These are phyloP conservation scores for Sinosuthora webbiana DNA, from an alignment of 2,113 vertebrate species.

Conservation along the genomic window DNA sequence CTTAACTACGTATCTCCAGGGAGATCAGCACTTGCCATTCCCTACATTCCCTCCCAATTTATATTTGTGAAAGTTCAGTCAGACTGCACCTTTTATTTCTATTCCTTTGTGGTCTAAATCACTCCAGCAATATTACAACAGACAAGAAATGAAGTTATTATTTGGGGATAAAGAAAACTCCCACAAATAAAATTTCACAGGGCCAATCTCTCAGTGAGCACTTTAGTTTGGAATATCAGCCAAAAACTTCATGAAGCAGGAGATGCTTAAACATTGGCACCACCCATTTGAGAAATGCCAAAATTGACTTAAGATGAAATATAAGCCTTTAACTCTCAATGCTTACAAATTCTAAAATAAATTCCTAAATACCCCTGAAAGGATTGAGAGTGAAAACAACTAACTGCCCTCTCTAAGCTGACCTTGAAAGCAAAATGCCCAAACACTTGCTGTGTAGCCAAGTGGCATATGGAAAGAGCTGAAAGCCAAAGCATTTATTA, in stretches of 20 bases:
- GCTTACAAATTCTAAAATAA: neutral
- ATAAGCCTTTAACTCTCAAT: neutral
- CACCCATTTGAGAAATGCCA: neutral
- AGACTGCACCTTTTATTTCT: neutral
- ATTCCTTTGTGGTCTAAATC: neutral
- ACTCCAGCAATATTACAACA: neutral
- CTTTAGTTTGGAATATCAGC: neutral
- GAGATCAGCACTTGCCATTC: neutral
- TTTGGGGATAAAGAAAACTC: neutral
- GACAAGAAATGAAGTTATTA: neutral
- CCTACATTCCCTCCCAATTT: neutral
- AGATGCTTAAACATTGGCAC: neutral
- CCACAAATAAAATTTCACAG: neutral
- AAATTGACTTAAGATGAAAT: neutral
- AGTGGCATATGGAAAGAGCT: constrained; percentile 13
- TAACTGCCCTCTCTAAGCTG: neutral
- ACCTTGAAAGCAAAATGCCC: constrained; percentile 46
- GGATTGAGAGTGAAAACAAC: neutral
- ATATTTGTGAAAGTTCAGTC: neutral
- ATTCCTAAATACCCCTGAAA: neutral
- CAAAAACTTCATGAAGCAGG: neutral
- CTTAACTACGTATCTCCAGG: neutral
- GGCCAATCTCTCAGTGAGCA: neutral
- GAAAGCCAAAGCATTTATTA: constrained; percentile 46
- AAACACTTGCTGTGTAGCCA: neutral